Conservation (phyloP, 1,140 invertebrate species). For the Chelonus insularis region DNA sequence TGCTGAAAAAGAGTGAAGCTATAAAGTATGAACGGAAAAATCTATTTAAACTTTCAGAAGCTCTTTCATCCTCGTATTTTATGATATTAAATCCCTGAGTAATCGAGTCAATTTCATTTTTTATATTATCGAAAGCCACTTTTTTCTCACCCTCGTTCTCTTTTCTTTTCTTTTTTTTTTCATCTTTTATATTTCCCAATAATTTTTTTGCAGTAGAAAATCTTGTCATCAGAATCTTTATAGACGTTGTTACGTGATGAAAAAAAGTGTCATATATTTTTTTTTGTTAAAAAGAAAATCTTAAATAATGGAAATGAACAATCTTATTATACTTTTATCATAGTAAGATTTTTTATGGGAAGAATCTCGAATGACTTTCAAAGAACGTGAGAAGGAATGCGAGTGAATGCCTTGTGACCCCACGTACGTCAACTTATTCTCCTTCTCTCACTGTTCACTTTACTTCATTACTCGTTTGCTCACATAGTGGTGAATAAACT, state of each 20-base stretch:
- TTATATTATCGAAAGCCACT: neutral
- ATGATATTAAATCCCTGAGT: constrained; percentile 3
- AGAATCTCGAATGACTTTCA: constrained; percentile 2
- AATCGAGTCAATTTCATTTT: neutral
- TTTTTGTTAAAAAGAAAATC: too few species aligned
- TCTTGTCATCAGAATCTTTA: too few species aligned
- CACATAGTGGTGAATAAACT: constrained; percentile 2
- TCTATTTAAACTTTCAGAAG: neutral
- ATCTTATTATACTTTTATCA: too few species aligned
- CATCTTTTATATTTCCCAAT: too few species aligned
- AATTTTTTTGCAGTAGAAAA: too few species aligned
- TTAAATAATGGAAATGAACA: too few species aligned
- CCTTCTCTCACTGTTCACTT: neutral
- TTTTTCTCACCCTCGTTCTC: too few species aligned
- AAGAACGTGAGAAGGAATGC: constrained; percentile 15
- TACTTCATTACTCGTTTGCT: constrained; percentile 9
- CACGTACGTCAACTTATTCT: neutral
- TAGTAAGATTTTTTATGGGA: constrained; percentile 3
- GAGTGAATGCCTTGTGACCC: constrained; percentile 11
- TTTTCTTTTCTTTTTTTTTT: too few species aligned
- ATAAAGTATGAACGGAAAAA: neutral
- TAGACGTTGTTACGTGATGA: too few species aligned
- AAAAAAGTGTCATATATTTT: too few species aligned
- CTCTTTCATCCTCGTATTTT: neutral
- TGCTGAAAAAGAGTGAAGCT: neutral